phyloP scores from a whole-genome alignment of 1,140 invertebrate species.

The Leucophenga varia region DNA sequence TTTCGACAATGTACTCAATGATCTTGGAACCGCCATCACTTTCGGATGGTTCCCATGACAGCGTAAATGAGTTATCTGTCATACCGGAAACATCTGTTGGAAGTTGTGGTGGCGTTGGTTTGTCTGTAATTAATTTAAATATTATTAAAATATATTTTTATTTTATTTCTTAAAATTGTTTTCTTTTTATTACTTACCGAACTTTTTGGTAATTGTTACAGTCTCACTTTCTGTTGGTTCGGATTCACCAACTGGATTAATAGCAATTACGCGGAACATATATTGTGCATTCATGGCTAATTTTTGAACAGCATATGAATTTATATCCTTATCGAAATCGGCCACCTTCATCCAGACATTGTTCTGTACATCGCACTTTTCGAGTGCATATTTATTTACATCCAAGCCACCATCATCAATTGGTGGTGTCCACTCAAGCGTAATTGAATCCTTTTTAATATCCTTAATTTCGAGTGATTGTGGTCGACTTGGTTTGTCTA shows the following conservation, averaged over 20 bases:
- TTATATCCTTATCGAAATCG: conserved; percentile 71
- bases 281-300: conserved; percentile 79
- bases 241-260: conserved; percentile 77
- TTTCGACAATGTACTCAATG: conserved; percentile 83
- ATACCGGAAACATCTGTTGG: conserved; percentile 81
- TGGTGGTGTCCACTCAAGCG: conserved; percentile 80
- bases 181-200: conserved; percentile 58
- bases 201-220: conserved; percentile 65
- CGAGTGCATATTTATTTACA: conserved; percentile 76
- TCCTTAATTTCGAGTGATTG: conserved; percentile 74
- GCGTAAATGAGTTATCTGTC: conserved; percentile 76
- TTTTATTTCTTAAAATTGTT: conserved; percentile 1
- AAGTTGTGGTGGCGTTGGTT: conserved; percentile 75
- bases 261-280: conserved; percentile 80
- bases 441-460: conserved; percentile 71
- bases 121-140: conserved; percentile 62
- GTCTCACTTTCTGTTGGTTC: conserved; percentile 72
- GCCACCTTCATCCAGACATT: conserved; percentile 75
- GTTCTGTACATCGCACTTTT: conserved; percentile 72
- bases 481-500: conserved; percentile 82
- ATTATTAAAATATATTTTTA: too few relatives aligned
- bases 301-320: conserved; percentile 73
- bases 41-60: conserved; percentile 82
- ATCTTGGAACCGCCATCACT: conserved; percentile 83
- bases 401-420: conserved; percentile 77